Evolutionary conservation across 1,140 invertebrate species (phyloP), one percentile per base, ranked within the genome.

Genomic region (Platyura marginata): DNA sequence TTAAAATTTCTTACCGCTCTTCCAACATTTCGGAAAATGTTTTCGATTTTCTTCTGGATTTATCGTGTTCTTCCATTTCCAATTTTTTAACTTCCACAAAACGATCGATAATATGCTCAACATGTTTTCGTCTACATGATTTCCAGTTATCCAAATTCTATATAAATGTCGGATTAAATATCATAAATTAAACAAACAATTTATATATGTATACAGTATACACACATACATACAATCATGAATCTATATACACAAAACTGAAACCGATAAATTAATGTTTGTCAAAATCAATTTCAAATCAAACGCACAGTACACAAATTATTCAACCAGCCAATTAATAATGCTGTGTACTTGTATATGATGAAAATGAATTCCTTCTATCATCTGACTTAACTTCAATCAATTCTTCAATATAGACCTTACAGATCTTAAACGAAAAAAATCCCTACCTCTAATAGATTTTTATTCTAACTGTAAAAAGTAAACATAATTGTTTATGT

Each of bases 131-230:
- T 51, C 88, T 70, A 46, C 81, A 87, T 47, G 80, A 85, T 65
- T 91, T 92, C 88, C 88, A 92, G 65, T 87, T 89, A 63, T 91
- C 85, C 64, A 92, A 67, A 66, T 91, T 91, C 85, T 90, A 63
- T 10, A 56, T n/a, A n/a, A n/a, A n/a, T n/a, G n/a, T n/a, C n/a
- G n/a, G n/a, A 36, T 22, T 18, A 19, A 34, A 15, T 13, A 40
- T 18, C 19, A 8, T 29, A 13, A 6, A 29, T 29, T 29, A 29
- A 29, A 29, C 25, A 29, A 29, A 29, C 6, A 8, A 13, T 29
- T 29, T 13, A 13, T 29, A 6, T 29, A 29, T 13, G 25, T 29
- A 8, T 13, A n/a, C n/a, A n/a, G n/a, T n/a, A n/a, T n/a, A n/a
- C n/a, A n/a, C n/a, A n/a, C n/a, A n/a, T n/a, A n/a, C n/a, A n/a